Conservation (phyloP, 1,140 invertebrate genomes). For the Drosophila nigromelanica region DNA sequence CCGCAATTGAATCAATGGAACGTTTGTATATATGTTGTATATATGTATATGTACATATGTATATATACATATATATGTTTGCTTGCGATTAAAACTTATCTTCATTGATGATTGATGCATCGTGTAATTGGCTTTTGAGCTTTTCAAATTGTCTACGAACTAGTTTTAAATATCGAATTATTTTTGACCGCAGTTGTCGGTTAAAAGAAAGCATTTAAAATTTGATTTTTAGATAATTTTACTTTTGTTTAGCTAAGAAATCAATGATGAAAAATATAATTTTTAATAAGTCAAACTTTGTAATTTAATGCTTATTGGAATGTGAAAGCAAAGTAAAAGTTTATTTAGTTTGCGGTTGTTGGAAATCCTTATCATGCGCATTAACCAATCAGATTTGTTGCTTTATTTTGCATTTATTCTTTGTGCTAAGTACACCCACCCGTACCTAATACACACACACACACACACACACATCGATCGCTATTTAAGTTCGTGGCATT, state of each 20-base stretch:
- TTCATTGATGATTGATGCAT: conserved; percentile 63
- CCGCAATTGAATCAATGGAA: conserved; percentile 32
- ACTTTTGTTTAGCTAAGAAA: no score
- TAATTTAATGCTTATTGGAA: no score
- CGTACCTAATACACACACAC: no score
- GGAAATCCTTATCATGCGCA: background rate
- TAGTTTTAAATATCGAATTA: conserved; percentile 25
- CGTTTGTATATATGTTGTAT: background rate
- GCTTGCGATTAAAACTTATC: conserved; percentile 7
- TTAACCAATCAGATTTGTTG: conserved; percentile 2
- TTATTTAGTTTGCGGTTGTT: background rate
- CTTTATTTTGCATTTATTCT: conserved; percentile 14
- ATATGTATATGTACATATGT: conserved; percentile 31
- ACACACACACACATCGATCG: background rate
- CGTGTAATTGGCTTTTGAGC: conserved; percentile 74
- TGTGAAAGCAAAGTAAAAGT: background rate
- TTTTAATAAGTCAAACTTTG: no score
- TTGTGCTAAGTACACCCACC: conserved; percentile 1
- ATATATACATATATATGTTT: background rate
- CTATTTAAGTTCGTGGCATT: conserved; percentile 30
- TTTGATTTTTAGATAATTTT: no score
- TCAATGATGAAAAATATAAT: no score
- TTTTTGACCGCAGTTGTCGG: background rate
- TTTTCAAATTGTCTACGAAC: conserved; percentile 46
- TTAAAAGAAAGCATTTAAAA: background rate